A percentile compares a stretch with the other conserved stretches of the same genome.
phyloP scores from a whole-genome alignment of 2,888 invertebrate species.

The Buathra laborator region DNA sequence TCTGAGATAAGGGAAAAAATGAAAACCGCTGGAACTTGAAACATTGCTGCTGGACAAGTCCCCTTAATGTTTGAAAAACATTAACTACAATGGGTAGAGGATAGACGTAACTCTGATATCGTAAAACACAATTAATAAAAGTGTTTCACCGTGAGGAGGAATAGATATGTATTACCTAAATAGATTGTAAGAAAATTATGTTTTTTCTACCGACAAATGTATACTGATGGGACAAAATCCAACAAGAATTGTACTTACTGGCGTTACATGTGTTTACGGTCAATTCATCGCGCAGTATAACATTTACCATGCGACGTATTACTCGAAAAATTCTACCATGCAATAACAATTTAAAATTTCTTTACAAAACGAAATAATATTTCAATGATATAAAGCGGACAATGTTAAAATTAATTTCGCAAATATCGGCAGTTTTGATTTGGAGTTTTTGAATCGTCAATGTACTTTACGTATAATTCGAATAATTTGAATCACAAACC shows the following conservation, averaged over 20 bases:
- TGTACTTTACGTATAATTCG: not conserved
- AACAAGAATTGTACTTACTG: constrained; percentile 35
- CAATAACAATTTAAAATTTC: constrained; percentile 35
- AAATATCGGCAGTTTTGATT: constrained; percentile 9
- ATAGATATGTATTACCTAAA: constrained; percentile 41
- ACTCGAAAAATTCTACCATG: constrained; percentile 52
- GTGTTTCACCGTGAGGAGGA: constrained; percentile 48
- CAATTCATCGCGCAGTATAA: constrained; percentile 31
- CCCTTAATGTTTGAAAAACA: constrained; percentile 11
- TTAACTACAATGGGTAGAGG: constrained; percentile 25
- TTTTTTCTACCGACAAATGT: not conserved
- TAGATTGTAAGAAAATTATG: not conserved
- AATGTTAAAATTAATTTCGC: not conserved
- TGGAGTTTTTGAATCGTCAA: not conserved
- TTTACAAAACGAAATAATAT: constrained; percentile 10
- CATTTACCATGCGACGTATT: constrained; percentile 48
- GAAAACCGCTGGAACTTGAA: not conserved
- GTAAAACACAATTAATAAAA: constrained; percentile 45
- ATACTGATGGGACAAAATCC: not conserved
- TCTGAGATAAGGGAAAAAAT: not conserved
- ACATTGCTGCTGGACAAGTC: constrained; percentile 34
- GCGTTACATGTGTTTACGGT: constrained; percentile 7
- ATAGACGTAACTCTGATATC: constrained; percentile 22
- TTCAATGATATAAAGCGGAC: constrained; percentile 5
- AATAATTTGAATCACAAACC: constrained; percentile 6